Conservation (phyloP, 1,140 invertebrate genomes). For the Araneus ventricosus region DNA sequence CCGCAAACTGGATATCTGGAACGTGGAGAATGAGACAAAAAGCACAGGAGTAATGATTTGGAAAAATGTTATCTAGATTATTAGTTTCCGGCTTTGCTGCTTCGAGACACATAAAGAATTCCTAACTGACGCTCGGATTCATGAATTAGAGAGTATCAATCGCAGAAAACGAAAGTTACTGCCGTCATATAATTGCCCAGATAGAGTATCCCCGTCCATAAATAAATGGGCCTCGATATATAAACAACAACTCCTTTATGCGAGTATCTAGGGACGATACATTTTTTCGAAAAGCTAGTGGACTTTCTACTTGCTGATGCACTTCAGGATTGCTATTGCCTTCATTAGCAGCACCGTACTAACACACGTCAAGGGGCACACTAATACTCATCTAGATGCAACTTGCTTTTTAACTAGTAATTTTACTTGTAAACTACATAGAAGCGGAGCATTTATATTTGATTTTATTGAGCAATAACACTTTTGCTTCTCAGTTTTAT, state of each 20-base stretch:
- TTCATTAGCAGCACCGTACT: too few relatives aligned
- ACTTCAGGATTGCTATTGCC: too few relatives aligned
- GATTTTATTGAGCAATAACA: too few relatives aligned
- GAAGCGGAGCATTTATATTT: too few relatives aligned
- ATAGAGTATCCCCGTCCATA: background rate
- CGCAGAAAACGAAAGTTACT: background rate
- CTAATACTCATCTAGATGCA: too few relatives aligned
- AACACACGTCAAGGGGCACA: too few relatives aligned
- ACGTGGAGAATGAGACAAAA: conserved; percentile 60
- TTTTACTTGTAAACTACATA: too few relatives aligned
- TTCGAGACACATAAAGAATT: background rate
- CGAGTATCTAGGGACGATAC: background rate
- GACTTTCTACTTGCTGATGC: too few relatives aligned
- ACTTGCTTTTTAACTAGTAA: too few relatives aligned
- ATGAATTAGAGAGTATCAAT: conserved; percentile 37
- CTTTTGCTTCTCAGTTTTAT: too few relatives aligned
- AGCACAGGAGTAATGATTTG: conserved; percentile 35
- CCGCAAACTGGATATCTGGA: conserved; percentile 30
- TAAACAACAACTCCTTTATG: background rate
- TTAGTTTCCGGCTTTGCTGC: conserved; percentile 33
- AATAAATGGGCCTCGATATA: background rate
- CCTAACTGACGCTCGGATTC: background rate
- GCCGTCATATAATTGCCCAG: background rate
- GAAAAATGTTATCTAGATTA: conserved; percentile 55
- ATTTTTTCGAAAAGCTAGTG: background rate